Base-by-base conservation (phyloP, 2,888 invertebrate species). In the Acleris holmiana region DNA sequence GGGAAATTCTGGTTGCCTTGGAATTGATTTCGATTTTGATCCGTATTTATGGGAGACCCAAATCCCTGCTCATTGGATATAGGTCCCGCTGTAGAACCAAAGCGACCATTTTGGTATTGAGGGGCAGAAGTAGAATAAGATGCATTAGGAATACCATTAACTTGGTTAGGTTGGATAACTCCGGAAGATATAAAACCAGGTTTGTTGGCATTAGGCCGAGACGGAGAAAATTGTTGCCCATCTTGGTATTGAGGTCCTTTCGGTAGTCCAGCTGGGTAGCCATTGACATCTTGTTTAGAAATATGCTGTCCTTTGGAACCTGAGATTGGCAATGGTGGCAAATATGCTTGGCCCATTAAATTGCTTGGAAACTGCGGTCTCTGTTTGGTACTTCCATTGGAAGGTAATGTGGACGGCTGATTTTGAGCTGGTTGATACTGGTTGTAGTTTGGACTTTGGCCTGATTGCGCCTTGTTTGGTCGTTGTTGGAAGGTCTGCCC, bases 201-300 rank as follows among this genome's bases (percentile, higher is more conserved):
- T 48, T 41, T 47, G 23, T 48, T 41, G 6, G 15, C 18, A 18
- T 19, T 10, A 6, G 47, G 47, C 10, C 23, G 1, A 21, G 21
- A n/a, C 13, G 54, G 1, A 7, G 58, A 7, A 13, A 41, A 23
- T 5, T 40, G 7, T 35, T 50, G 29, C 23, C 53, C 58, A 18
- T 54, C 41, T 29, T 64, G 53, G n/a, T 59, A 59, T 23, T 35
- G 41, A 17, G 51, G 40, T 17, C 53, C 63, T 48, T 59, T 47
- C 7, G 58, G 53, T 17, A 40, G 53, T 25, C 48, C 64, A 5
- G 58, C 48, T 21, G 53, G 64, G 19, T 48, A 64, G 7, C 47
- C 15, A 13, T 35, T 13, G 19, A 18, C 23, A 46, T 58, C 47
- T 47, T 51, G 63, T 13, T 46, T 23, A 50, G 51, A n/a, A 10